Evolutionary conservation across 2,888 invertebrate species (phyloP).

Genomic region (Ferrisia virgata): DNA sequence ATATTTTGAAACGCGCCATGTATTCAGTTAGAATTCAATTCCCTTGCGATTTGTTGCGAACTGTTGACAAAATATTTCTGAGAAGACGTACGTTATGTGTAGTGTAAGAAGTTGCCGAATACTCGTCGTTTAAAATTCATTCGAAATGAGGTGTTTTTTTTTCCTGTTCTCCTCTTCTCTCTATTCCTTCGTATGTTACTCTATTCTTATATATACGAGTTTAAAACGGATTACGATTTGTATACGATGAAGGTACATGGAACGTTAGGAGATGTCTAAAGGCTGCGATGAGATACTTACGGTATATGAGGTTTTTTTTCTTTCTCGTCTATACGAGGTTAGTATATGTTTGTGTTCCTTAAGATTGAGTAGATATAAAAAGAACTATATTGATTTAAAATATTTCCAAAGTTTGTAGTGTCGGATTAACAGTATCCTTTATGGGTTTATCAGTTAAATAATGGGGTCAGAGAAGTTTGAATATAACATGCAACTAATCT

Average conservation of each 20-base stretch:
- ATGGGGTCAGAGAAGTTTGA: slow-evolving; percentile 37
- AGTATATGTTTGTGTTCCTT: no score
- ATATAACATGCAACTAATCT: slow-evolving; percentile 37
- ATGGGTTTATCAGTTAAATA: slow-evolving; percentile 31
- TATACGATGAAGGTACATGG: no score
- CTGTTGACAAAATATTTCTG: slow-evolving; percentile 7
- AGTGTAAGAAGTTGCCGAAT: background rate
- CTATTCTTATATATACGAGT: background rate
- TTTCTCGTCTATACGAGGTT: no score
- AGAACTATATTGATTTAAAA: slow-evolving; percentile 1
- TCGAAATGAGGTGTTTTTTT: background rate
- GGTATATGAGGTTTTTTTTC: no score
- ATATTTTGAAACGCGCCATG: background rate
- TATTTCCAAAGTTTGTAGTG: slow-evolving; percentile 1
- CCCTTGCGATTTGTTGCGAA: slow-evolving; percentile 11
- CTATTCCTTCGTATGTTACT: background rate
- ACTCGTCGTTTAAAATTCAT: background rate
- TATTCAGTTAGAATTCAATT: background rate
- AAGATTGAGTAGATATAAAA: no score
- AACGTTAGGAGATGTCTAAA: no score
- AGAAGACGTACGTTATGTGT: background rate
- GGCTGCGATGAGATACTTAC: no score
- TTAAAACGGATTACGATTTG: background rate
- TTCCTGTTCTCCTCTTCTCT: background rate
- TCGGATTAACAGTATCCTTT: slow-evolving; percentile 15